These are phyloP conservation scores for Teleopsis dalmanni DNA, from an alignment of 1,140 invertebrate species.

Conservation along the genomic window DNA sequence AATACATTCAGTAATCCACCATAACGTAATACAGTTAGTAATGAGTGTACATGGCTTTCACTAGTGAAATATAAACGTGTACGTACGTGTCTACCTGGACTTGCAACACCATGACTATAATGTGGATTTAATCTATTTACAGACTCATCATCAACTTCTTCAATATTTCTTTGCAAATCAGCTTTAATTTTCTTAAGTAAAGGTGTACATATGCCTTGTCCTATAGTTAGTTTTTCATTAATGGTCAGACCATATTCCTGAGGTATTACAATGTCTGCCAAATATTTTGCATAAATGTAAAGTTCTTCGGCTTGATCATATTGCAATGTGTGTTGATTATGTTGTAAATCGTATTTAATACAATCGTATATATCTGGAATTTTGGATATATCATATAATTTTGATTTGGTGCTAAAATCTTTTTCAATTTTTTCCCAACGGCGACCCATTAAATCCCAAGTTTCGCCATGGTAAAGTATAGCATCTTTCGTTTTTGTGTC, in stretches of 20 bases:
- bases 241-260: constrained; percentile 97
- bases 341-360: constrained; percentile 98
- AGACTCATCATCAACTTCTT: constrained; percentile 78
- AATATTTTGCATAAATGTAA: constrained; percentile 89
- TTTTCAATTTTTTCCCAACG: constrained; percentile 99
- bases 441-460: constrained; percentile 96
- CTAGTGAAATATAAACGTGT: constrained; percentile 98
- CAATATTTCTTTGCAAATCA: constrained; percentile 89
- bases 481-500: constrained; percentile 85
- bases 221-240: constrained; percentile 93
- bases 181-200: constrained; percentile 92
- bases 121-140: constrained; percentile 93
- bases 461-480: constrained; percentile 94
- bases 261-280: constrained; percentile 97
- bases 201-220: constrained; percentile 95
- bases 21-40: constrained; percentile 91
- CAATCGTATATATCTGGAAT: constrained; percentile 99
- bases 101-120: constrained; percentile 96
- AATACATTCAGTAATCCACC: constrained; percentile 84
- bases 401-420: constrained; percentile 87
- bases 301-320: constrained; percentile 92
- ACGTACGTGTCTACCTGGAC: constrained; percentile 93
- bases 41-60: constrained; percentile 97
- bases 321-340: constrained; percentile 92
- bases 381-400: constrained; percentile 95